Percentiles rank a stretch among this genome's conserved stretches.
Evolutionary conservation across 2,888 invertebrate genomes (phyloP).

Genomic region (Oxyteleia sp.): DNA sequence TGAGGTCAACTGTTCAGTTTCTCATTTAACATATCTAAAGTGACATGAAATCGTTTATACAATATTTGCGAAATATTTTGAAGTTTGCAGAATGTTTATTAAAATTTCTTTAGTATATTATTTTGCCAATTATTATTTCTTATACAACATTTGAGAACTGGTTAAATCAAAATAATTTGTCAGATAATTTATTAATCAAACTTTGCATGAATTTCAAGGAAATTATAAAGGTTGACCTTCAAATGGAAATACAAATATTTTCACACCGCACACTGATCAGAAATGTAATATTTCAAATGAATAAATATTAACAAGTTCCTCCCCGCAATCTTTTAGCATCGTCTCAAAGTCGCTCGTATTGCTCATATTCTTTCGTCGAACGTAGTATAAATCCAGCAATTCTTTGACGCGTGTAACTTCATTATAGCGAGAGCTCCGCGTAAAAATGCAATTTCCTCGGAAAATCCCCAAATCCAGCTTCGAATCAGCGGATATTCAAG

Average conservation of each 20-base stretch:
- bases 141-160: too few species aligned
- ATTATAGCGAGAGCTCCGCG: constrained; percentile 49
- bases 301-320: neutral
- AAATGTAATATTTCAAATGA: neutral
- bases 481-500: constrained; percentile 54
- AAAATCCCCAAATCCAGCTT: constrained; percentile 46
- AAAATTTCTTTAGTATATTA: too few species aligned
- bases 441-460: constrained; percentile 58
- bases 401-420: constrained; percentile 50
- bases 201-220: too few species aligned
- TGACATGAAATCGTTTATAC: neutral
- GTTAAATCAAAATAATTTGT: too few species aligned
- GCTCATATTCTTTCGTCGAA: constrained; percentile 18
- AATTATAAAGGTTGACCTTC: too few species aligned
- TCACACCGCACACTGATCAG: neutral
- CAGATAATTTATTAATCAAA: too few species aligned
- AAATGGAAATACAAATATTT: too few species aligned
- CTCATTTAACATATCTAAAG: neutral
- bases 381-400: constrained; percentile 20
- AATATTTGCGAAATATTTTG: neutral
- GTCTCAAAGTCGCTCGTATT: neutral
- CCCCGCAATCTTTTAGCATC: neutral
- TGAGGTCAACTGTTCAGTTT: constrained; percentile 33
- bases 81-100: too few species aligned
- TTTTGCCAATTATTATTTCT: too few species aligned